Conservation (phyloP, 2,113 vertebrate genomes). For the Phyllostomus discolor region DNA sequence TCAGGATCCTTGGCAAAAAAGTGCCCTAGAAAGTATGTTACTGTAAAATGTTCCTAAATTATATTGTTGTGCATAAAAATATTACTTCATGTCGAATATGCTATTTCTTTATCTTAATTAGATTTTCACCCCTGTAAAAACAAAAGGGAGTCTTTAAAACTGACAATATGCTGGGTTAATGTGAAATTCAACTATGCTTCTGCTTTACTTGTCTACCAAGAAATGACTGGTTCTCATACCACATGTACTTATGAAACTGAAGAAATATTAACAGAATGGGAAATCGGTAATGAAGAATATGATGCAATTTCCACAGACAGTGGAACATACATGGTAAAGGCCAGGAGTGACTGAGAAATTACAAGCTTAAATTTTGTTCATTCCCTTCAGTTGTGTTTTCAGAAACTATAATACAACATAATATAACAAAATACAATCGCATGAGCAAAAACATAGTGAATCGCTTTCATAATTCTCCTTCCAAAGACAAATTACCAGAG, state of each 20-base stretch:
- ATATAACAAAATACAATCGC: background rate
- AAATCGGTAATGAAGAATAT: background rate
- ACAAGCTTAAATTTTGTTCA: background rate
- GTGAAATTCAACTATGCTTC: background rate
- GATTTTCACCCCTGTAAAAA: background rate
- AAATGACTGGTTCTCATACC: background rate
- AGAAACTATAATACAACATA: background rate
- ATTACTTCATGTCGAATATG: background rate
- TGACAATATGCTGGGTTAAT: background rate
- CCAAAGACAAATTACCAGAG: background rate
- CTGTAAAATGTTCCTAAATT: background rate
- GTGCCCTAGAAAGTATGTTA: background rate
- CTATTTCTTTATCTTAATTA: background rate
- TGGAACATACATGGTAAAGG: too few relatives aligned
- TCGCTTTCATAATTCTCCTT: background rate
- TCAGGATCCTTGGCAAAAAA: background rate
- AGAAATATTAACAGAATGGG: background rate
- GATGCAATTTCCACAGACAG: background rate
- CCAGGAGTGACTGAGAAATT: too few relatives aligned
- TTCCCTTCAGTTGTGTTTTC: background rate
- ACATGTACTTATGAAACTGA: background rate
- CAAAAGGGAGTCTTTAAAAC: background rate
- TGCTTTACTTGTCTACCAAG: background rate
- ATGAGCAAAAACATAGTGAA: background rate
- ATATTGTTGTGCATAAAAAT: background rate